Percentiles rank a stretch among this genome's conserved stretches.
Evolutionary conservation across 2,888 invertebrate genomes (phyloP).

Genomic region (Sycophila texana): DNA sequence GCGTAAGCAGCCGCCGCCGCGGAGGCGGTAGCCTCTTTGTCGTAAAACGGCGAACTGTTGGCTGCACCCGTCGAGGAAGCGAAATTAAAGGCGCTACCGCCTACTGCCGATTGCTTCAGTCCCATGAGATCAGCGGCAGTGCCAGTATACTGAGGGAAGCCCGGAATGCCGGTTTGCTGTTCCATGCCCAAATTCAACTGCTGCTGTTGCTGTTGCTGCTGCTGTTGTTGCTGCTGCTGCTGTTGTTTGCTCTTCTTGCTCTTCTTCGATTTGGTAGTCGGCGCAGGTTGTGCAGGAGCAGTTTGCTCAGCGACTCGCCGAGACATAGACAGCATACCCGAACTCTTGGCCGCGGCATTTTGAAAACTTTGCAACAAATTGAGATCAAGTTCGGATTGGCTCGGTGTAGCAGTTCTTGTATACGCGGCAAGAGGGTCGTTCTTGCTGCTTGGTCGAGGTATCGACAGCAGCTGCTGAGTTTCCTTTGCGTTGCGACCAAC

Average conservation of each 20-base stretch:
- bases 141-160: constrained; percentile 68
- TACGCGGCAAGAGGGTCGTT: constrained; percentile 70
- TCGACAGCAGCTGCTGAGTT: constrained; percentile 70
- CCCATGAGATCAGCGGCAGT: constrained; percentile 76
- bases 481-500: constrained; percentile 69
- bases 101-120: constrained; percentile 80
- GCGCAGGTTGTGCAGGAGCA: constrained; percentile 59
- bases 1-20: constrained; percentile 72
- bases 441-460: constrained; percentile 72
- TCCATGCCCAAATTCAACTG: constrained; percentile 57
- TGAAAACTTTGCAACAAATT: constrained; percentile 71
- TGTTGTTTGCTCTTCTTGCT: constrained; percentile 55
- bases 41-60: constrained; percentile 70
- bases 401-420: constrained; percentile 61
- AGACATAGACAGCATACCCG: constrained; percentile 71
- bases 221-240: constrained; percentile 70
- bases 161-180: constrained; percentile 63
- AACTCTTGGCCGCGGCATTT: constrained; percentile 66
- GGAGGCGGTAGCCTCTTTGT: constrained; percentile 66
- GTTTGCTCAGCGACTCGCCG: constrained; percentile 67
- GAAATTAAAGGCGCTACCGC: constrained; percentile 89
- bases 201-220: constrained; percentile 63
- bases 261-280: constrained; percentile 63
- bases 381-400: constrained; percentile 68
- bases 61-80: constrained; percentile 80